Evolutionary conservation across 1,140 invertebrate species (phyloP).

Genomic region (Calycopis cecrops): DNA sequence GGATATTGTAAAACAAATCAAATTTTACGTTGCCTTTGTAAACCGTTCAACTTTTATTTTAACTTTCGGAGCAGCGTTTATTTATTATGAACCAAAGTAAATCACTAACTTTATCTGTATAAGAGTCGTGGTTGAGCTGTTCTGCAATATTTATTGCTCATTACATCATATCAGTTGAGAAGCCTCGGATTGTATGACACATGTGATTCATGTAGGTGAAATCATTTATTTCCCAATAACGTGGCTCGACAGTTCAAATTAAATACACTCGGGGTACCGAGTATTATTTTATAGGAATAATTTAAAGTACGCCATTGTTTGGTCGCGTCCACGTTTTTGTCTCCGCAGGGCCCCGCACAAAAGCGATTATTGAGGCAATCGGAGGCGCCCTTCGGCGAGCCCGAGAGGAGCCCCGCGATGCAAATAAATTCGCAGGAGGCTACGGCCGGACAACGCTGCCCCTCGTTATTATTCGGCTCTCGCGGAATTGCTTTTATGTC

Average conservation of each 20-base stretch:
- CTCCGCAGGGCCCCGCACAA: constrained; percentile 35
- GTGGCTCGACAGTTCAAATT: no score
- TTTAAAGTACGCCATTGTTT: background rate
- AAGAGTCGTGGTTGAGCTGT: background rate
- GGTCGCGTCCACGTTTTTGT: constrained; percentile 2
- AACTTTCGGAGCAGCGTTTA: background rate
- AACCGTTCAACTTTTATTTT: constrained; percentile 4
- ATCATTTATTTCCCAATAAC: no score
- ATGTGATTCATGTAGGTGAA: no score
- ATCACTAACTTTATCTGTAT: background rate
- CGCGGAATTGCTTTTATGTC: constrained; percentile 71
- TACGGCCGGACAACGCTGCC: constrained; percentile 63
- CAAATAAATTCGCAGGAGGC: constrained; percentile 67
- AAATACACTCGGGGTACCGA: no score
- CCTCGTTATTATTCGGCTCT: constrained; percentile 72
- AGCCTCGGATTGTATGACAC: no score
- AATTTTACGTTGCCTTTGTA: constrained; percentile 2
- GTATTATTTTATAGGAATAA: constrained; percentile 1
- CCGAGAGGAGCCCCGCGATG: constrained; percentile 61
- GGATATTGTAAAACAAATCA: constrained; percentile 1
- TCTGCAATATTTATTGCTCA: constrained; percentile 4
- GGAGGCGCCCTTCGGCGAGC: constrained; percentile 47
- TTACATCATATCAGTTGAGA: background rate
- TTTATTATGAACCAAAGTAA: constrained; percentile 2
- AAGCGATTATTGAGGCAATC: constrained; percentile 70